phyloP scores from a whole-genome alignment of 37 sponge, comb jelly and placozoan genomes.

The Haliclona indistincta region DNA sequence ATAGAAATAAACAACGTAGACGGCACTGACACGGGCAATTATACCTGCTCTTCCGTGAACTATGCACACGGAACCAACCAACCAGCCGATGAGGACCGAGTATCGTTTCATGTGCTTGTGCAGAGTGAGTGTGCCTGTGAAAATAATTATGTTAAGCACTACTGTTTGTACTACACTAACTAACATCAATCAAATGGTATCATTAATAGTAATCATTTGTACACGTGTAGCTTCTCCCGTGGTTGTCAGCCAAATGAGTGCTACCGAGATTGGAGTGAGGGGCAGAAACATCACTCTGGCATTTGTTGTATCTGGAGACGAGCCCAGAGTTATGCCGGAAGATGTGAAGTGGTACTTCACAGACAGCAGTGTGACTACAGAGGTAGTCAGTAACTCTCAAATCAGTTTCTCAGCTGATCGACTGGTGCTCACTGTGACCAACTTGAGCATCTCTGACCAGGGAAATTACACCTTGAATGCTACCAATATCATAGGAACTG shows the following conservation, averaged over 20 bases:
- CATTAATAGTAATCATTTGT: not conserved
- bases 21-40: not conserved
- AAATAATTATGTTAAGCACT: not conserved
- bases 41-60: not conserved
- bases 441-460: slow-evolving; percentile 1
- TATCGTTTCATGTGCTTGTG: not conserved
- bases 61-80: not conserved
- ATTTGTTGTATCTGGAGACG: not conserved
- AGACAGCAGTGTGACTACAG: not conserved
- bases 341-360: not conserved
- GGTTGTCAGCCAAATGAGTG: not conserved
- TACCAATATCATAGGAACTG: slow-evolving; percentile 18
- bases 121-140: no score
- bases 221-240: slow-evolving; percentile 8
- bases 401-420: not conserved
- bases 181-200: not conserved
- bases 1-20: not conserved
- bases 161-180: not conserved
- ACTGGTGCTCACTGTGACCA: not conserved
- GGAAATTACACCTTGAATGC: slow-evolving; percentile 24
- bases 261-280: not conserved
- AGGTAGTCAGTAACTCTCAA: not conserved
- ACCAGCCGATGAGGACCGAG: not conserved
- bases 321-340: not conserved
- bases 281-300: slow-evolving; percentile 6